Evolutionary conservation across 2,888 invertebrate genomes (phyloP).

Genomic region (Diploptera punctata): DNA sequence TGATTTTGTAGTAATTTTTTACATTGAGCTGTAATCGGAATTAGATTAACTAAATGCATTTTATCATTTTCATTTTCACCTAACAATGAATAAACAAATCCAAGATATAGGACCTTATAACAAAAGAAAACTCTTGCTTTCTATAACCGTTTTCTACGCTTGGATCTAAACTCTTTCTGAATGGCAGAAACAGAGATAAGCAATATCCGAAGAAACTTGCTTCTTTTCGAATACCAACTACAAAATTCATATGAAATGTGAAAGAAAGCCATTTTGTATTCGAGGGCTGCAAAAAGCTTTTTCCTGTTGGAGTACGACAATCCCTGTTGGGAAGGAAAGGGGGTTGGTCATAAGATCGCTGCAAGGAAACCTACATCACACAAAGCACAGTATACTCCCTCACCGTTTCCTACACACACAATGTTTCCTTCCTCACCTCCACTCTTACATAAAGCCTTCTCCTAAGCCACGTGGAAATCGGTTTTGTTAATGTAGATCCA

Average conservation of each 20-base stretch:
- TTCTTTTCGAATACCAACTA: not conserved
- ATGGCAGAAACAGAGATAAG: not conserved
- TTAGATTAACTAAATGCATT: too few species aligned
- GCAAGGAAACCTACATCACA: not conserved
- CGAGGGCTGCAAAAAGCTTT: not conserved
- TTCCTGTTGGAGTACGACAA: not conserved
- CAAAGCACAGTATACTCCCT: not conserved
- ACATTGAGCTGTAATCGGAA: too few species aligned
- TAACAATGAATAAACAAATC: too few species aligned
- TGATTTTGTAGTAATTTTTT: too few species aligned
- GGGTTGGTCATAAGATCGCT: constrained; percentile 8
- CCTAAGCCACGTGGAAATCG: not conserved
- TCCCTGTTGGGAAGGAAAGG: not conserved
- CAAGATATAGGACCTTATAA: not conserved
- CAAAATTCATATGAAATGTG: not conserved
- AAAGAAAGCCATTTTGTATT: not conserved
- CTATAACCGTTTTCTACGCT: not conserved
- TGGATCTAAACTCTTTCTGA: not conserved
- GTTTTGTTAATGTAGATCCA: not conserved
- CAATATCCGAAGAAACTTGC: too few species aligned
- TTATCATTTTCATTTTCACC: too few species aligned
- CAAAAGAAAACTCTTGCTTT: not conserved
- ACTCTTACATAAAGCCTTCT: not conserved
- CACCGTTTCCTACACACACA: not conserved
- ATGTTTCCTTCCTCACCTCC: constrained; percentile 1